Evolutionary conservation across 2,797 vertebrate species (phyloP).

Genomic region (Microhierax caerulescens): DNA sequence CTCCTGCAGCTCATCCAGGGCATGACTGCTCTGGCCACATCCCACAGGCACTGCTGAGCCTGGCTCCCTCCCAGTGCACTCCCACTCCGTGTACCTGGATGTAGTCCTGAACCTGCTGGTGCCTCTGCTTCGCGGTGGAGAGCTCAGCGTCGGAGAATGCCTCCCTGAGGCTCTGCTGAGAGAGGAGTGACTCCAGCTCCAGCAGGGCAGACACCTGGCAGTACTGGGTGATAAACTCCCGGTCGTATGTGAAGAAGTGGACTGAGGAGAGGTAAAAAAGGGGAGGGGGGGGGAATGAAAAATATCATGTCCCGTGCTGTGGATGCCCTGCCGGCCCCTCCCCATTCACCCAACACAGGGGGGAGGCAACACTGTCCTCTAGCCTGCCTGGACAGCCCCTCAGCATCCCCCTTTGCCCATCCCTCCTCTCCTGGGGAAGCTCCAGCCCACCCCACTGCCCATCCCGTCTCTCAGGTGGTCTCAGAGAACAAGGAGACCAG

Average conservation of each 20-base stretch:
- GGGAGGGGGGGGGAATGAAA: not conserved
- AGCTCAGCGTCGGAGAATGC: slow-evolving; percentile 89
- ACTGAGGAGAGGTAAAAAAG: slow-evolving; percentile 72
- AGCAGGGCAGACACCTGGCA: slow-evolving; percentile 87
- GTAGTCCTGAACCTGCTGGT: slow-evolving; percentile 88
- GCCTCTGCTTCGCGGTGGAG: slow-evolving; percentile 84
- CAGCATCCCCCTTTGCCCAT: not conserved
- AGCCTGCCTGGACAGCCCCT: not conserved
- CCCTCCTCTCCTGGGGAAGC: not conserved
- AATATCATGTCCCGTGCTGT: not conserved
- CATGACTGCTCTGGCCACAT: not conserved
- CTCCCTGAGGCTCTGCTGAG: slow-evolving; percentile 89
- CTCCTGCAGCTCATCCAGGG: not conserved
- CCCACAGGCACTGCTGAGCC: fast-evolving
- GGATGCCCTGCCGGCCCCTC: not conserved
- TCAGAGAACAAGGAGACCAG: not conserved
- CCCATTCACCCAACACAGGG: not conserved
- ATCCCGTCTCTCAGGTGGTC: not conserved
- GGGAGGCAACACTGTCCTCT: not conserved
- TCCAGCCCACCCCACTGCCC: not conserved
- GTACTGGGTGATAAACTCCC: slow-evolving; percentile 87
- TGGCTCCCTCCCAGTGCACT: not conserved
- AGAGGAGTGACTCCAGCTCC: slow-evolving; percentile 89
- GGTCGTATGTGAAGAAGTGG: slow-evolving; percentile 87
- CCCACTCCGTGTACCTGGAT: slow-evolving; percentile 78